Percentiles rank a stretch among this genome's conserved stretches.
Evolutionary conservation across 2,888 invertebrate species (phyloP).

Genomic region (Phlogophora meticulosa): DNA sequence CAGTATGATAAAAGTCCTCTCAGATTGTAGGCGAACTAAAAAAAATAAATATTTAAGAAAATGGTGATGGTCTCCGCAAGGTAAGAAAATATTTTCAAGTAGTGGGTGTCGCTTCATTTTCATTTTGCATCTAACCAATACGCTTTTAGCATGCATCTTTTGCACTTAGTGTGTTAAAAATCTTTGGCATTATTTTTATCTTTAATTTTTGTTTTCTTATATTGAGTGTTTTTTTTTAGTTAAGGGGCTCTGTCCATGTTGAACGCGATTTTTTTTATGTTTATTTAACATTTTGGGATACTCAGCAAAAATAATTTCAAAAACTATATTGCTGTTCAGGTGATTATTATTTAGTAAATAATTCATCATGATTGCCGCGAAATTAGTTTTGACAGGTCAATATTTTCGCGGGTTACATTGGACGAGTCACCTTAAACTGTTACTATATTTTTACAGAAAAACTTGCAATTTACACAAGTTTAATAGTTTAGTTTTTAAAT

Average conservation of each 20-base stretch:
- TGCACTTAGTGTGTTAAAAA: conserved; percentile 38
- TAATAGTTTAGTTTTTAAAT: conserved; percentile 11
- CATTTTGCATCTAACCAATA: conserved; percentile 71
- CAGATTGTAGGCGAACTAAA: conserved; percentile 66
- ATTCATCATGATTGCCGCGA: not conserved
- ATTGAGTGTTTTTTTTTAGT: conserved; percentile 7
- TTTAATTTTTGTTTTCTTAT: not conserved
- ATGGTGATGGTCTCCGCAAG: conserved; percentile 86
- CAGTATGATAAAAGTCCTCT: conserved; percentile 62
- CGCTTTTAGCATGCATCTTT: conserved; percentile 51
- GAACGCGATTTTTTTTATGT: too few relatives aligned
- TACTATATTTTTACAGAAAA: not conserved
- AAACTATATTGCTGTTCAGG: too few relatives aligned
- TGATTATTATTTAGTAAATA: too few relatives aligned
- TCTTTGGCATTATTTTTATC: not conserved
- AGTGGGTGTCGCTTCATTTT: conserved; percentile 74
- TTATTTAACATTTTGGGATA: too few relatives aligned
- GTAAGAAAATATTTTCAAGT: conserved; percentile 79
- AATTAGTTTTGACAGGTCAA: too few relatives aligned
- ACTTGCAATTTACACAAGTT: conserved; percentile 5
- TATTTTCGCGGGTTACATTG: too few relatives aligned
- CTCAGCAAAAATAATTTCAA: too few relatives aligned
- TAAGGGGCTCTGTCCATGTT: too few relatives aligned
- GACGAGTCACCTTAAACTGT: not conserved
- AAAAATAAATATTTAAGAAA: conserved; percentile 72